Base-by-base conservation (phyloP, 2,797 vertebrate species). In the Simalia tracyae region DNA sequence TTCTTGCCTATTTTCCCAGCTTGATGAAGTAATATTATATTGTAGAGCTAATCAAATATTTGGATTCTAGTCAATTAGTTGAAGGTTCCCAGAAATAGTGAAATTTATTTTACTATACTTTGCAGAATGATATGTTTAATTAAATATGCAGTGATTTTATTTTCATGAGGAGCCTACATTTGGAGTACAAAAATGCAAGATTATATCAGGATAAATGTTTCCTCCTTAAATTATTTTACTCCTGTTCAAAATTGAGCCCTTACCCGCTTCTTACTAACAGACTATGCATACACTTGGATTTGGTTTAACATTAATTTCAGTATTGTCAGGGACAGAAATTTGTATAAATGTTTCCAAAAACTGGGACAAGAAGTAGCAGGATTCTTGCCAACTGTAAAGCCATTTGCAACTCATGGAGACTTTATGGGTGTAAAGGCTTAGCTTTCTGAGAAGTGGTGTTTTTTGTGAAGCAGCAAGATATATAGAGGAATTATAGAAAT, bases 11-110 rank as follows among this genome's bases (percentile, higher is more conserved):
- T 72, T 42, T 68, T 36, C 24, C 91, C 86, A 92, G 91, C 89
- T 89, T 92, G 92, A 84, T 91, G 90, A 66, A 93, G 92, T 95
- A 95, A 93, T 66, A 93, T 94, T 94, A 89, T 59, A 92, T 88
- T 72, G 1, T 1, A 28, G n/a, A 95, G 50, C 36, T 87, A 93
- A 90, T 76, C 86, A 94, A 94, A n/a, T 24, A 93, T 92, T 46
- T 94, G 91, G 93, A 94, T 93, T 93, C 87, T 42, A 42, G 86
- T 96, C 93, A 93, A 6, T 87, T 46, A 95, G 93, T 84, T 92
- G 92, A 92, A 94, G 94, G 89, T 46, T 92, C 86, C 90, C 90
- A 91, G 92, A 12, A 93, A n/a, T 54, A 92, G 89, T 57, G 46
- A 94, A 42, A 76, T 93, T 92, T 95, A 95, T 92, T 92, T 95